A percentile compares a stretch with the other conserved stretches of the same genome.
phyloP scores from a whole-genome alignment of 2,113 vertebrate species.

The Oncorhynchus nerka region DNA sequence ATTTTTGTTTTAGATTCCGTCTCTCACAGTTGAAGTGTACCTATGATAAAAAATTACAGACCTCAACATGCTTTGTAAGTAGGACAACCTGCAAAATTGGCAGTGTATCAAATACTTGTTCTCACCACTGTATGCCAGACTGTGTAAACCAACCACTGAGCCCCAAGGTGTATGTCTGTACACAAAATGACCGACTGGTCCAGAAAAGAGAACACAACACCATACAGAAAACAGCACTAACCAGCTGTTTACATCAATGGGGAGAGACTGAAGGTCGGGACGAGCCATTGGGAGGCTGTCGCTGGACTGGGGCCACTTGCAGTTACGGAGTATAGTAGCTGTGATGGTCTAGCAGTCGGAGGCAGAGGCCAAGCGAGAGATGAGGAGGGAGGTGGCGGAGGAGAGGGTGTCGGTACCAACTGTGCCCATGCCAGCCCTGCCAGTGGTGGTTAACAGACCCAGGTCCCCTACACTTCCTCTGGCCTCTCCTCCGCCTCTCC shows the following conservation, averaged over 20 bases:
- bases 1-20: no score
- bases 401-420: slow-evolving; percentile 56
- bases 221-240: slow-evolving; percentile 43
- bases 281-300: slow-evolving; percentile 44
- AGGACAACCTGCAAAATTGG: no score
- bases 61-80: no score
- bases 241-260: slow-evolving; percentile 57
- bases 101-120: no score
- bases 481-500: slow-evolving; percentile 49
- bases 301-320: slow-evolving; percentile 54
- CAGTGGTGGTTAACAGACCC: slow-evolving; percentile 67
- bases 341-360: slow-evolving; percentile 58
- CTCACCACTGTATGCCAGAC: no score
- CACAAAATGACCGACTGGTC: slow-evolving; percentile 4
- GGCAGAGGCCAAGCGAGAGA: not conserved
- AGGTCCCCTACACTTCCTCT: slow-evolving; percentile 77
- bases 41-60: no score
- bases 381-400: slow-evolving; percentile 44
- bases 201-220: slow-evolving; percentile 9
- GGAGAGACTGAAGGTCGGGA: slow-evolving; percentile 34
- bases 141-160: no score
- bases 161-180: not conserved
- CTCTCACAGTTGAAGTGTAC: no score
- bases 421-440: slow-evolving; percentile 36
- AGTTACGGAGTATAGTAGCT: slow-evolving; percentile 63